Evolutionary conservation across 1,140 invertebrate species (phyloP).

Genomic region (Hetaerina americana): DNA sequence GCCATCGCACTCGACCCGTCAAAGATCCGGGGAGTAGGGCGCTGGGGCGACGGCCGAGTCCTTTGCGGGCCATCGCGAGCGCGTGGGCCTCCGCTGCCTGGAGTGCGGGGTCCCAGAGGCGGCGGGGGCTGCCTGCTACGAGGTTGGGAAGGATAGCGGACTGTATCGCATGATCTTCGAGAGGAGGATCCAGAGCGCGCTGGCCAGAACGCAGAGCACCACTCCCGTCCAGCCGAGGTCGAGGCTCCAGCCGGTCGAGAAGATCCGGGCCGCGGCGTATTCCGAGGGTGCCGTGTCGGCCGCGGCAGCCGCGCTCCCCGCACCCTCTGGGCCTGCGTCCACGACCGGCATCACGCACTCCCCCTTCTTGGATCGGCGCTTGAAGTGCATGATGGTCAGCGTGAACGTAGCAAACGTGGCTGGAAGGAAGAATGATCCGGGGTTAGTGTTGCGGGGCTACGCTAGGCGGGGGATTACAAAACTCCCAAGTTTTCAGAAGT

Average conservation of each 20-base stretch:
- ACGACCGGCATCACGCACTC: slow-evolving; percentile 28
- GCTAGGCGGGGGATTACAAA: too few species aligned
- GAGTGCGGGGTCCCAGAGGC: background rate
- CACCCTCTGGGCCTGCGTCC: slow-evolving; percentile 26
- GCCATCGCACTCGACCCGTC: background rate
- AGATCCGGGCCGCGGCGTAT: slow-evolving; percentile 49
- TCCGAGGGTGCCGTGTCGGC: slow-evolving; percentile 44
- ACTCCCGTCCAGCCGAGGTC: slow-evolving; percentile 73
- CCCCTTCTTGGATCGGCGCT: slow-evolving; percentile 52
- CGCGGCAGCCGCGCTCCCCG: slow-evolving; percentile 23
- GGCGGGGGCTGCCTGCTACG: background rate
- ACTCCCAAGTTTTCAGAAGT: too few species aligned
- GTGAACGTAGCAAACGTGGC: slow-evolving; percentile 79
- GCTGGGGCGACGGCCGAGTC: background rate
- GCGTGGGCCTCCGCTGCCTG: background rate
- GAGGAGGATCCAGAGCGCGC: slow-evolving; percentile 69
- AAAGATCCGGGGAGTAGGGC: background rate
- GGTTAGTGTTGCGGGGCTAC: too few species aligned
- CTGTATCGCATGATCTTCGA: slow-evolving; percentile 83
- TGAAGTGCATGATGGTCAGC: slow-evolving; percentile 79
- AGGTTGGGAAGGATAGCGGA: slow-evolving; percentile 35
- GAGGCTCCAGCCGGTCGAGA: slow-evolving; percentile 66
- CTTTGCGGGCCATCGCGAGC: background rate
- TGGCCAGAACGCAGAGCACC: slow-evolving; percentile 58
- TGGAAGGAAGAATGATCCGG: slow-evolving; percentile 34